Base-by-base conservation (phyloP, 2,113 vertebrate species). In the Hippocampus abdominalis region DNA sequence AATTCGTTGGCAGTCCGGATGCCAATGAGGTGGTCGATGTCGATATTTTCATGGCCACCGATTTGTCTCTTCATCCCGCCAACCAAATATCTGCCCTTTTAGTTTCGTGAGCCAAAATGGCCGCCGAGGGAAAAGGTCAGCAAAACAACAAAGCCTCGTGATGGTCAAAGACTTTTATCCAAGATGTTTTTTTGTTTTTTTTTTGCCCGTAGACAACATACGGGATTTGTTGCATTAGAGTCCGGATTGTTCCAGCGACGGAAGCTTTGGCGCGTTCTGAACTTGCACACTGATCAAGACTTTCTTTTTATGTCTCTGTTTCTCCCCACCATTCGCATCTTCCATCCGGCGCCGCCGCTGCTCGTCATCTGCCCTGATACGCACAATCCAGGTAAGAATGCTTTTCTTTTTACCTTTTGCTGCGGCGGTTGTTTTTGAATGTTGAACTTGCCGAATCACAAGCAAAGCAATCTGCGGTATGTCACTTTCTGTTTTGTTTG, bases 311-410 rank as follows among this genome's bases (percentile, higher is more conserved):
- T 88, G 53, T 76, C 65, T 75, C 69, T 69, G 67, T 65, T 76
- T 51, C 70, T 42, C 57, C 49, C 56, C 27, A 29, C 18, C 48
- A 51, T 51, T 20, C 20, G 9, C 48, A 8, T n/a, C 27, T 53
- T 64, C 46, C 69, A 5, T 66, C 27, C 39, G 42, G 13, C 25
- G 39, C 48, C 21, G 40, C 65, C 57, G 53, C 63, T 63, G 72
- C 51, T 44, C 70, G 3, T 72, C 78, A 48, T 72, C 75, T 60
- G 36, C 65, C 36, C 70, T 44, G 48, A 71, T 81, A 81, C 48
- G 56, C 83, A 46, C 71, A 56, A 71, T 73, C 76, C 74, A 92
- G 92, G 91, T 93, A 91, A 93, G 91, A 80, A 53, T 71, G 49
- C n/a, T 23, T 6, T 53, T 68, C 23, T 36, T 39, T 66, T 51